These are phyloP conservation scores for Drosophila pseudotakahashii DNA, from an alignment of 2,888 invertebrate species.

Conservation along the genomic window DNA sequence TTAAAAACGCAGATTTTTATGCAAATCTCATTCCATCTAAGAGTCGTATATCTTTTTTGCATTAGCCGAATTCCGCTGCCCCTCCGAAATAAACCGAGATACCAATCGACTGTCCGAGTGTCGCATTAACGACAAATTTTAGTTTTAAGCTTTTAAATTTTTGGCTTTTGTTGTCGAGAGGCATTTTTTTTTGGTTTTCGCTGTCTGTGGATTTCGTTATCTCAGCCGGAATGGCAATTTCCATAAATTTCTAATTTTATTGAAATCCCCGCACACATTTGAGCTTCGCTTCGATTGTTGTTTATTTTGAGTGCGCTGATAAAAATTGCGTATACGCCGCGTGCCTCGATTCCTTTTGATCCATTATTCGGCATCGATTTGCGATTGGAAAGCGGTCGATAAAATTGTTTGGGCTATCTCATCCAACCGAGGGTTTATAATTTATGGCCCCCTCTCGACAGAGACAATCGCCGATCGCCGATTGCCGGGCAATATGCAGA, in stretches of 20 bases:
- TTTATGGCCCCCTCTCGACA: slow-evolving; percentile 30
- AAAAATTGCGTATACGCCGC: slow-evolving; percentile 69
- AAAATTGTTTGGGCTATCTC: slow-evolving; percentile 34
- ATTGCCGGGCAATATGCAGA: slow-evolving; percentile 44
- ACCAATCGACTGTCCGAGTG: slow-evolving; percentile 54
- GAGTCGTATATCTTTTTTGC: slow-evolving; percentile 48
- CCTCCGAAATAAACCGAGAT: slow-evolving; percentile 14
- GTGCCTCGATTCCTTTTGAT: slow-evolving; percentile 43
- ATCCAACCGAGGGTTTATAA: slow-evolving; percentile 29
- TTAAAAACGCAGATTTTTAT: slow-evolving; percentile 42
- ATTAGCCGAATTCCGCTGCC: slow-evolving; percentile 28
- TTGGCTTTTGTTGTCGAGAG: slow-evolving; percentile 35
- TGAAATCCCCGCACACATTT: slow-evolving; percentile 55
- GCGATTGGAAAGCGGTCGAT: slow-evolving; percentile 36
- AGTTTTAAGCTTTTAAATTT: slow-evolving; percentile 77
- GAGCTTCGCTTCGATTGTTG: slow-evolving; percentile 21
- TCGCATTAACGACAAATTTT: slow-evolving; percentile 77
- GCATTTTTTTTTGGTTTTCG: slow-evolving; percentile 15
- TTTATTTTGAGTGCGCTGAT: slow-evolving; percentile 56
- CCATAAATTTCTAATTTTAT: slow-evolving; percentile 81
- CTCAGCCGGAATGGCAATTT: slow-evolving; percentile 61
- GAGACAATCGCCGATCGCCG: slow-evolving; percentile 14
- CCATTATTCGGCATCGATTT: slow-evolving; percentile 34
- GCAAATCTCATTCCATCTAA: slow-evolving; percentile 32
- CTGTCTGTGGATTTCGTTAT: slow-evolving; percentile 55